phyloP scores from a whole-genome alignment of 2,888 invertebrate genomes.

The Furcula furcula region DNA sequence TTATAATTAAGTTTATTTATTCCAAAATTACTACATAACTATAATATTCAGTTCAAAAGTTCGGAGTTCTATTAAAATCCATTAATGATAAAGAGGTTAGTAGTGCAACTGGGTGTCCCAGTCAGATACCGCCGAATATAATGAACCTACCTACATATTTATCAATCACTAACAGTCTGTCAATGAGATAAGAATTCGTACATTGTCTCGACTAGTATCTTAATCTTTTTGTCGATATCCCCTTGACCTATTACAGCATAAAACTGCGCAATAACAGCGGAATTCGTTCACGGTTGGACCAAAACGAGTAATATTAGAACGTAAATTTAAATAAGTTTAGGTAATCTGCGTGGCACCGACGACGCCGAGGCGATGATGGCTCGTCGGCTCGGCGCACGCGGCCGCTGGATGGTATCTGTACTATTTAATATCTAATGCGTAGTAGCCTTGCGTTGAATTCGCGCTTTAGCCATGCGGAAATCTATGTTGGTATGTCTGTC shows the following conservation, averaged over 20 bases:
- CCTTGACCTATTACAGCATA: slow-evolving; percentile 61
- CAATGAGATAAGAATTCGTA: slow-evolving; percentile 40
- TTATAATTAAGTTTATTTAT: too few species aligned
- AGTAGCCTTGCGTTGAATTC: slow-evolving; percentile 53
- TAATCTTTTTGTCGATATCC: slow-evolving; percentile 43
- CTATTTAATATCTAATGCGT: slow-evolving; percentile 45
- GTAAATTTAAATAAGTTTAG: slow-evolving; percentile 28
- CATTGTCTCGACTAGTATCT: slow-evolving; percentile 43
- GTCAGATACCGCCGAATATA: too few species aligned
- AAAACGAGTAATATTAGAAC: slow-evolving; percentile 30
- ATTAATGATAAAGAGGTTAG: slow-evolving; percentile 60
- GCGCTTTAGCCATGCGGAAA: slow-evolving; percentile 50
- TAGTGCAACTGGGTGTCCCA: slow-evolving; percentile 44
- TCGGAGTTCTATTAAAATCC: too few species aligned
- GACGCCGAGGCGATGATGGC: not conserved
- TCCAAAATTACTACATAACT: too few species aligned
- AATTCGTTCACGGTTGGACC: slow-evolving; percentile 13
- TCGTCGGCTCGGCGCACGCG: slow-evolving; percentile 45
- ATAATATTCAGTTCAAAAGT: too few species aligned
- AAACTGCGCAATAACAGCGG: slow-evolving; percentile 49
- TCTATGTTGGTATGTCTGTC: too few species aligned
- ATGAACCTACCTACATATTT: slow-evolving; percentile 11
- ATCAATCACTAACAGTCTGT: slow-evolving; percentile 27
- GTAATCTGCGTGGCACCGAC: slow-evolving; percentile 25
- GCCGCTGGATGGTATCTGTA: slow-evolving; percentile 35